Evolutionary conservation across 2,113 vertebrate genomes (phyloP), one percentile per base, ranked within the genome.

Genomic region (Picathartes gymnocephalus): DNA sequence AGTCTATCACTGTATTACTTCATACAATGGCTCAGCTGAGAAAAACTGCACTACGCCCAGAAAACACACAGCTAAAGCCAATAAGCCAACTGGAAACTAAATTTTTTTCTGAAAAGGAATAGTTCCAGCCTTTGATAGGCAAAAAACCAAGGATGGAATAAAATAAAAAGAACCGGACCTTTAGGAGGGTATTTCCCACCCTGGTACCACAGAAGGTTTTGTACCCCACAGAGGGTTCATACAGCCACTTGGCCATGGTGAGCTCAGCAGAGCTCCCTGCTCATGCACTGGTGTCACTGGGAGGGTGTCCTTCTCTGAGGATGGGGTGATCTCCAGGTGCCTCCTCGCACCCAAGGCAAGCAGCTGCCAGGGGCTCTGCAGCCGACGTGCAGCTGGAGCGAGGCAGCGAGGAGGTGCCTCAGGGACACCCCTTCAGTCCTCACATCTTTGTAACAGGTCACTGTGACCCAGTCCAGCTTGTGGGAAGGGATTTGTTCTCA

Each of bases 11-110:
- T 60, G 79, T 56, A 53, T 71, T 92, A 53, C 86, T 76, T 88
- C 88, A 71, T 53, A 93, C 88, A 96, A 96, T 48, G 69, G 86
- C 76, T 94, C 72, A 71, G 88, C 77, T 76, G 72, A 95, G 86
- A 88, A 94, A 94, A 91, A 94, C 28, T 66, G 64, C 86, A 48
- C 86, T 93, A n/a, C 1, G 15, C 80, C 53, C 65, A 78, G 90
- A 76, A 96, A 95, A 88, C 3, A 54, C 45, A 83, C 48, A 84
- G 82, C 72, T 44, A 71, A 74, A 92, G 82, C 92, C 80, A 86
- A 86, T 90, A 93, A 86, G 69, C 48, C 80, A 79, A 94, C 69
- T 92, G 82, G 60, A 94, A 96, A 78, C 60, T 27, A 53, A 45
- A 57, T 71, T 56, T 93, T 72, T 69, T 82, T 70, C 86, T 84